Percentiles rank a stretch among this genome's conserved stretches.
These are phyloP conservation scores for Cephus sareptanus DNA, from an alignment of 2,888 invertebrate genomes.

Conservation along the genomic window DNA sequence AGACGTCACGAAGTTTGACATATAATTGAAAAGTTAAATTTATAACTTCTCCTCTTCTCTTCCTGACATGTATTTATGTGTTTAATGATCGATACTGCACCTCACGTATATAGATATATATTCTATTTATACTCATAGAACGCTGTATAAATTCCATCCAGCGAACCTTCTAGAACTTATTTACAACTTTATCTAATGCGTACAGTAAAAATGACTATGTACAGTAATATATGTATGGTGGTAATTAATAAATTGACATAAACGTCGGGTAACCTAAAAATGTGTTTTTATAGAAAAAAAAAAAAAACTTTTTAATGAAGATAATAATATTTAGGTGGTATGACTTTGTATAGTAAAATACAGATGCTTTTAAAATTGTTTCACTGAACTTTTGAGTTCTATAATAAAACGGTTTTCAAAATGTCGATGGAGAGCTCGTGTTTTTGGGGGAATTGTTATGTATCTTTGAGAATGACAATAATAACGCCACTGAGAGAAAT, in stretches of 20 bases:
- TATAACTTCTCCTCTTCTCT: background rate
- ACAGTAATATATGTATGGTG: background rate
- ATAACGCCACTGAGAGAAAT: background rate
- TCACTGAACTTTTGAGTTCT: background rate
- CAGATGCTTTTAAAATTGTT: background rate
- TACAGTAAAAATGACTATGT: background rate
- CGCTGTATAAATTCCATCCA: background rate
- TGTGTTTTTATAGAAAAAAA: background rate
- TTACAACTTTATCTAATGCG: background rate
- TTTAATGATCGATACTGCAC: background rate
- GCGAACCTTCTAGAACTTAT: background rate
- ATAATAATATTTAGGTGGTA: background rate
- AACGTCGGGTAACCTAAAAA: background rate
- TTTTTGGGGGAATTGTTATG: background rate
- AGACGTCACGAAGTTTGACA: background rate
- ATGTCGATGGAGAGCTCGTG: background rate
- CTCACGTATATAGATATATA: background rate
- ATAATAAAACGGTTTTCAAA: background rate
- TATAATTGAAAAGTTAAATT: background rate
- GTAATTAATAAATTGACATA: background rate
- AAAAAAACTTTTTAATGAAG: background rate
- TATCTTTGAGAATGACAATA: background rate
- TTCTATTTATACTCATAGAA: background rate
- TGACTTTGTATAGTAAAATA: background rate
- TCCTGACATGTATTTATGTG: background rate